phyloP scores from a whole-genome alignment of 2,113 vertebrate genomes.

The Echinops telfairi region DNA sequence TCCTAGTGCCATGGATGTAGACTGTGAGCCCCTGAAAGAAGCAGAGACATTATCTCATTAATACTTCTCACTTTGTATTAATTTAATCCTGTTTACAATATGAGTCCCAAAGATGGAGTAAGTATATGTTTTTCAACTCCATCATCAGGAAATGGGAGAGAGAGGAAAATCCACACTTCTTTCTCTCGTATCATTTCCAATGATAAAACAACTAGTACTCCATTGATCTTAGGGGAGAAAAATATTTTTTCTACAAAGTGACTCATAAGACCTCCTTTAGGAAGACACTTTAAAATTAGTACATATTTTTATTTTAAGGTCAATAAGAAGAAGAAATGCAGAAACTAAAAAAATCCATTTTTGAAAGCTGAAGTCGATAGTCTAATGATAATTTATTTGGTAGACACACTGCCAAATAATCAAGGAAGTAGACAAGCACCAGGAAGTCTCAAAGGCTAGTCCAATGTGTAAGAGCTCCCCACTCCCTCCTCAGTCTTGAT shows the following conservation, averaged over 20 bases:
- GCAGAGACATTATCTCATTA: background rate
- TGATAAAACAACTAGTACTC: background rate
- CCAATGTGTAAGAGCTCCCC: background rate
- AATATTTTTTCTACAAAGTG: background rate
- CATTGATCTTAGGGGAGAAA: background rate
- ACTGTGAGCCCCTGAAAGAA: background rate
- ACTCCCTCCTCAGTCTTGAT: background rate
- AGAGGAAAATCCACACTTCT: background rate
- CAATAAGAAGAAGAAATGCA: background rate
- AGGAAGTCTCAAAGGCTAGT: background rate
- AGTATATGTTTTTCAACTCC: background rate
- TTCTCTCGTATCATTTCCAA: background rate
- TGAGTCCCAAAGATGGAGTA: background rate
- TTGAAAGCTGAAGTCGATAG: rapidly evolving
- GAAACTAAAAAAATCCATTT: background rate
- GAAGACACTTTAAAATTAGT: background rate
- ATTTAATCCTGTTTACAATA: background rate
- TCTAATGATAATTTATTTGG: background rate
- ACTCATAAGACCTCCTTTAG: background rate
- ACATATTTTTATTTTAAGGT: background rate
- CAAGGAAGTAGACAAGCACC: background rate
- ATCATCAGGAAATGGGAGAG: background rate
- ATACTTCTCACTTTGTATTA: background rate
- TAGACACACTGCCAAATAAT: rapidly evolving
- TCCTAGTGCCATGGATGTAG: background rate